These are phyloP conservation scores for Aricia artaxerxes DNA, from an alignment of 2,888 invertebrate genomes.

Conservation along the genomic window DNA sequence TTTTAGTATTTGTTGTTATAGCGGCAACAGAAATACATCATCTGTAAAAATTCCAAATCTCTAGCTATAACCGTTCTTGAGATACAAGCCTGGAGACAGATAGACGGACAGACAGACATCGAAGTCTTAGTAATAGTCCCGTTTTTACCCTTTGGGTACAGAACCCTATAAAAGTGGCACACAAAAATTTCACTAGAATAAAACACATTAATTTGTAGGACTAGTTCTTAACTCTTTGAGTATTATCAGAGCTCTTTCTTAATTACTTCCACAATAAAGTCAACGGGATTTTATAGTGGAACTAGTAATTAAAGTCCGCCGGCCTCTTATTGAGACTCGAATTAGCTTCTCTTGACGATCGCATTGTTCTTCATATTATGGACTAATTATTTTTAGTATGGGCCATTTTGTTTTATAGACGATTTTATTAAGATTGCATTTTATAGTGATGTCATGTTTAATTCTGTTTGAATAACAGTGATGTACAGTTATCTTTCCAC, in stretches of 20 bases:
- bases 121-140: too few relatives aligned
- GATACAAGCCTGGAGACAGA: too few relatives aligned
- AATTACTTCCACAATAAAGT: slow-evolving; percentile 43
- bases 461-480: background rate
- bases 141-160: too few relatives aligned
- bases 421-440: background rate
- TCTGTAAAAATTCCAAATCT: too few relatives aligned
- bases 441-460: background rate
- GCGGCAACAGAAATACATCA: too few relatives aligned
- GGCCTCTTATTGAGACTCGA: slow-evolving; percentile 32
- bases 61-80: too few relatives aligned
- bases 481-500: background rate
- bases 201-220: slow-evolving; percentile 22
- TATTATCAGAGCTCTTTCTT: slow-evolving; percentile 40
- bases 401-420: background rate
- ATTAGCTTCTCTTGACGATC: slow-evolving; percentile 25
- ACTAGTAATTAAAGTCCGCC: slow-evolving; percentile 42
- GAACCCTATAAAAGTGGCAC: background rate
- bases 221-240: slow-evolving; percentile 34
- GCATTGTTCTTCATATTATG: slow-evolving; percentile 27
- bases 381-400: slow-evolving; percentile 22
- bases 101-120: too few relatives aligned
- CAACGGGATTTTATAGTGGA: slow-evolving; percentile 41
- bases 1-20: too few relatives aligned
- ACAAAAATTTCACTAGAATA: background rate